phyloP scores from a whole-genome alignment of 2,113 vertebrate species.

The Callocephalon fimbriatum region DNA sequence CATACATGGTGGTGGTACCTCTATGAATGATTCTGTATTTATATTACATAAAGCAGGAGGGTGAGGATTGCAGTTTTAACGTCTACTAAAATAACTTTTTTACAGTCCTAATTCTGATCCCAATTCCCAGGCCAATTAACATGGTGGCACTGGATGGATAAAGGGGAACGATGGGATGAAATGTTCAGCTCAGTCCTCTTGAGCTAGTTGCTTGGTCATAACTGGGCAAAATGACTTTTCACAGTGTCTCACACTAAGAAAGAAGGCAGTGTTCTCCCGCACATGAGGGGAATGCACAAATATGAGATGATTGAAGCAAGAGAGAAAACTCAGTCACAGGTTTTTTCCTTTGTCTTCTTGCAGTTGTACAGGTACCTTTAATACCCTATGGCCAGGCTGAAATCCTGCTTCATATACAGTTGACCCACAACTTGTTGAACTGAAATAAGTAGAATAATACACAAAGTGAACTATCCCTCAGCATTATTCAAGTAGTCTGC shows the following conservation, averaged over 20 bases:
- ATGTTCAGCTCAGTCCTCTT: not conserved
- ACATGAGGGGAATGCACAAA: not conserved
- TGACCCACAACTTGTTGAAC: not conserved
- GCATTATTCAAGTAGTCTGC: not conserved
- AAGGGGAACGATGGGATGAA: not conserved
- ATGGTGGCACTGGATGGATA: not conserved
- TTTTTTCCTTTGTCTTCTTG: not conserved
- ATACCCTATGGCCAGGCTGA: not conserved
- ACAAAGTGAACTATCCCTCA: not conserved
- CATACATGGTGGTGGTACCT: not conserved
- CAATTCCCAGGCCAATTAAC: not conserved
- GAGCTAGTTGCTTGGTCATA: not conserved
- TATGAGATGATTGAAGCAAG: not conserved
- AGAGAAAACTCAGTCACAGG: not conserved
- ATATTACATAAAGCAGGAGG: not conserved
- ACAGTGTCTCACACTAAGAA: not conserved
- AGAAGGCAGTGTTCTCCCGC: accelerated
- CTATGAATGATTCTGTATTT: not conserved
- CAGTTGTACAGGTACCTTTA: accelerated
- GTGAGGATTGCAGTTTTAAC: not conserved
- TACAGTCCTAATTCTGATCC: not conserved
- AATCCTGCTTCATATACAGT: not conserved
- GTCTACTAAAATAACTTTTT: not conserved
- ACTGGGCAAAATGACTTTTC: not conserved
- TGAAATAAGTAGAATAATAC: not conserved